Evolutionary conservation across 1,140 invertebrate species (phyloP).

Genomic region (Drosophila seguyi): DNA sequence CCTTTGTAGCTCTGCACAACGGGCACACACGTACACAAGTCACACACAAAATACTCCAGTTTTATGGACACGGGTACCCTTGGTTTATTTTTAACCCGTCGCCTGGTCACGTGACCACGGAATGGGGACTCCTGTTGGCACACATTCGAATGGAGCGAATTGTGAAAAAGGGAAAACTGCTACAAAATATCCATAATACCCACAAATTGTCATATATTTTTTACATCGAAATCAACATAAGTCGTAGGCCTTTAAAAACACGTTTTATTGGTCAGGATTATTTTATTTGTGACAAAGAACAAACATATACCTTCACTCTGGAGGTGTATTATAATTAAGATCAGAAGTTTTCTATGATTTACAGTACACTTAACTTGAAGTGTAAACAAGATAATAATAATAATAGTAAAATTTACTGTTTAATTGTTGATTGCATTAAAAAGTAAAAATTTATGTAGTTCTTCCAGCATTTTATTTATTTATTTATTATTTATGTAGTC

Average conservation of each 20-base stretch:
- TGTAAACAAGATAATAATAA: not conserved
- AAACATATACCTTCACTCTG: not conserved
- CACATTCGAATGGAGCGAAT: not conserved
- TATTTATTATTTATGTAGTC: too few relatives aligned
- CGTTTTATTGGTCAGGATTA: not conserved
- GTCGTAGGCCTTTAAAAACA: not conserved
- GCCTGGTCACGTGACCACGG: conserved; percentile 38
- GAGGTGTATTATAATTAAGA: not conserved
- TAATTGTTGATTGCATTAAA: not conserved
- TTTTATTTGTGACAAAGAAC: not conserved
- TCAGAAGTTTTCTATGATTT: not conserved
- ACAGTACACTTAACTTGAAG: not conserved
- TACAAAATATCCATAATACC: not conserved
- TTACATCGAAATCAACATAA: not conserved
- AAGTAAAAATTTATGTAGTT: not conserved
- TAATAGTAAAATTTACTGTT: not conserved
- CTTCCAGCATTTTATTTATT: too few relatives aligned
- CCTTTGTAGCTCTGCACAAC: not conserved
- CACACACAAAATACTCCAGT: conserved; percentile 10
- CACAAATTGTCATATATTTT: not conserved
- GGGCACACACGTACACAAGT: not conserved
- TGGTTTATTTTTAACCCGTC: conserved; percentile 32
- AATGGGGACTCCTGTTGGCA: not conserved
- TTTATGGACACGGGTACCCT: conserved; percentile 5
- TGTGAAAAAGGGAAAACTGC: not conserved